Base-by-base conservation (phyloP, 1,140 invertebrate genomes). In the Hycleus cichorii region DNA sequence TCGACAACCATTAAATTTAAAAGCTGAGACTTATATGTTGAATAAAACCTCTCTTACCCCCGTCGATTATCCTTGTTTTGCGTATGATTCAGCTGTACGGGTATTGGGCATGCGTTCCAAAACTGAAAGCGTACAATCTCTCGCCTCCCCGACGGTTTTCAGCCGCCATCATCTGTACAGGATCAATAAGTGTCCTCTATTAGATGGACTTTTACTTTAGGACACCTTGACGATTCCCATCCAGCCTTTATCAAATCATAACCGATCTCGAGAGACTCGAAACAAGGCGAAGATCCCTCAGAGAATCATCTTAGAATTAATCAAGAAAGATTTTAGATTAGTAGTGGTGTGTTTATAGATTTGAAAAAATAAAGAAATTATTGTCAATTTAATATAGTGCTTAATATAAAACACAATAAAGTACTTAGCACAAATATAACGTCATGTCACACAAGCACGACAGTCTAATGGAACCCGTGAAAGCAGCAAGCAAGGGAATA, bases 401-500 rank as follows among this genome's bases (percentile, higher is more conserved):
- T 53, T 53, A 56, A 56, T 43, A 39, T 32, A 47, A 42, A 57
- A 63, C 62, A 63, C 54, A 54, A 40, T 49, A 63, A 63, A 60
- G 44, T 59, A 63, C 62, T 63, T 57, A 60, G 47, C 53, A 60
- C 47, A 52, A 53, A 55, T 56, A 53, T 63, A 57, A 60, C 57
- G 55, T 44, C 47, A 39, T 59, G 54, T 58, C 57, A 62, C 60
- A 54, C 47, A 49, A 51, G 51, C 39, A 49, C 53, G 51, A 61
- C 57, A 48, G 50, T 58, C 60, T 65, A 65, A 64, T 64, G 57
- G 62, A 62, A 62, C 44, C 57, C 49, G 53, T 57, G 55, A 65
- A 59, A 55, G 53, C 51, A 58, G 60, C 66, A 57, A 63, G 58
- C 50, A 64, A 65, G 62, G 60, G 57, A 45, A 39, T 47, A 53